phyloP scores from a whole-genome alignment of 2,888 invertebrate species.

The Ectemnius continuus region DNA sequence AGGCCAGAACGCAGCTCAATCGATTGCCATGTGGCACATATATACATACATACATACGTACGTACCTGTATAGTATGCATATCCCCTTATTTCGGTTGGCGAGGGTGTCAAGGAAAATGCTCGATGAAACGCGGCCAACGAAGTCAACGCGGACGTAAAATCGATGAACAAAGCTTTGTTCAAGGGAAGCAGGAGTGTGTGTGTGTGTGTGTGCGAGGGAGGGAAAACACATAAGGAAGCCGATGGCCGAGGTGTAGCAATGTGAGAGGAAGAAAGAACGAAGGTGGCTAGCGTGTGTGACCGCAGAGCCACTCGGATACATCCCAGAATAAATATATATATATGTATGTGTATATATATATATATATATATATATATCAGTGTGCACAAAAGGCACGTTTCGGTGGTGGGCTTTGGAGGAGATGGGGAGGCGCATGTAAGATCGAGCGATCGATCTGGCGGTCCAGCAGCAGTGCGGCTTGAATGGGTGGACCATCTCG shows the following conservation, averaged over 20 bases:
- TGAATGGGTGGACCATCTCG: slow-evolving; percentile 42
- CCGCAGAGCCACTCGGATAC: too few species aligned
- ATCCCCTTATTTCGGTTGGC: background rate
- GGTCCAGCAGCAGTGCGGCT: slow-evolving; percentile 25
- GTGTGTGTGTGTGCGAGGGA: too few species aligned
- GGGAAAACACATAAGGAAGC: too few species aligned
- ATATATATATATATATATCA: slow-evolving; percentile 22
- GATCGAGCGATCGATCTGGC: slow-evolving; percentile 54
- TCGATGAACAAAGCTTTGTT: slow-evolving; percentile 43
- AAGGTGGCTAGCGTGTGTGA: too few species aligned
- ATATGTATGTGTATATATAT: slow-evolving; percentile 14
- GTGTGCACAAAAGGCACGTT: slow-evolving; percentile 45
- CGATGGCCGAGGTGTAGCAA: too few species aligned
- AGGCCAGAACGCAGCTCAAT: background rate
- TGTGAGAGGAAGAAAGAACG: too few species aligned
- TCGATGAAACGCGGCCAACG: slow-evolving; percentile 22
- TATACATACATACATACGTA: too few species aligned
- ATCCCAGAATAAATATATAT: slow-evolving; percentile 10
- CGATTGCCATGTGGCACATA: background rate
- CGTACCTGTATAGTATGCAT: too few species aligned
- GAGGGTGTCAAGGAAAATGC: too few species aligned
- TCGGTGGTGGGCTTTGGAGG: slow-evolving; percentile 25
- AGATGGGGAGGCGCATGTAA: slow-evolving; percentile 26
- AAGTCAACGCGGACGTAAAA: slow-evolving; percentile 42
- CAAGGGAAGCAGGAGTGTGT: background rate